Evolutionary conservation across 2,888 invertebrate genomes (phyloP).

Genomic region (Leptura quadrifasciata): DNA sequence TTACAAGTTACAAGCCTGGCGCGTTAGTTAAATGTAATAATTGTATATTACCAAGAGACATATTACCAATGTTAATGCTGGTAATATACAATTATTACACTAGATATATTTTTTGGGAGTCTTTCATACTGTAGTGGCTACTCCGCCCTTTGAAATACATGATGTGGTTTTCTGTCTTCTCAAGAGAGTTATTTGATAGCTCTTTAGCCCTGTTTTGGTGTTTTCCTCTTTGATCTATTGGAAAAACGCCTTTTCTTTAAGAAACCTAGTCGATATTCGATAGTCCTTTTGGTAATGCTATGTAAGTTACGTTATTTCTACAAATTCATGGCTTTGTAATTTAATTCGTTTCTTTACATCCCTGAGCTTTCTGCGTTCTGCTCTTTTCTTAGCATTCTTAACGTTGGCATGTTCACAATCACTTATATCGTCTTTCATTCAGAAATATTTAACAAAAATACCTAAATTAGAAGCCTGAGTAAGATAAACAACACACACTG

Average conservation of each 20-base stretch:
- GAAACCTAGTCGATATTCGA: background rate
- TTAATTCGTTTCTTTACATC: background rate
- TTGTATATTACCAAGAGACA: too few species aligned
- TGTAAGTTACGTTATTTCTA: conserved; percentile 6
- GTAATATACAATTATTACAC: too few species aligned
- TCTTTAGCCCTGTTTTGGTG: conserved; percentile 34
- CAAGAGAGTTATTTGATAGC: conserved; percentile 18
- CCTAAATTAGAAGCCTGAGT: background rate
- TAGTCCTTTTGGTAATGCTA: conserved; percentile 9
- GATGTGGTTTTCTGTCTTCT: conserved; percentile 49
- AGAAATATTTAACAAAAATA: background rate
- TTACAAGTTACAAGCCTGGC: too few species aligned
- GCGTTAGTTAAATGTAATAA: too few species aligned
- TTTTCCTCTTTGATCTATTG: conserved; percentile 37
- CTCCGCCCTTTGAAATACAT: conserved; percentile 59
- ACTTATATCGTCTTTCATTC: background rate
- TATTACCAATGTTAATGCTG: too few species aligned
- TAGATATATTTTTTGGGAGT: conserved; percentile 55
- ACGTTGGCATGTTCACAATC: conserved; percentile 14
- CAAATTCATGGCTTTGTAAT: conserved; percentile 5
- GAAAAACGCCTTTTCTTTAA: conserved; percentile 14
- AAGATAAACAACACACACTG: conserved; percentile 4
- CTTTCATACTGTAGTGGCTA: conserved; percentile 55
- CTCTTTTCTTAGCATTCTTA: background rate
- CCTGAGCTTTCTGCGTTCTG: background rate